Evolutionary conservation across 2,888 invertebrate species (phyloP).

Genomic region (Polyploca ridens): DNA sequence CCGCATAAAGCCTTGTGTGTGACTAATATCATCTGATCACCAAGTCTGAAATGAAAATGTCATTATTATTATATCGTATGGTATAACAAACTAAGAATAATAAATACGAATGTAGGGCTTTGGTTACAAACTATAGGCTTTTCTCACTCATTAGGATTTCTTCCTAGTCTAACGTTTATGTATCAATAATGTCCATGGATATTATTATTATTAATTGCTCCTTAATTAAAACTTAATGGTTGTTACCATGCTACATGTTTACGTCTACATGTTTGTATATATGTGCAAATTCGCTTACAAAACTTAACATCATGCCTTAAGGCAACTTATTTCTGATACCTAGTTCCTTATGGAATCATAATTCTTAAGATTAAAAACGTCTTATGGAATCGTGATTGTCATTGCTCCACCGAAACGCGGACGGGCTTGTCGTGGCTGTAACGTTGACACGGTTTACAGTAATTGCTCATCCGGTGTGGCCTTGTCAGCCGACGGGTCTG

Average conservation of each 20-base stretch:
- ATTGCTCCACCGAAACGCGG: slow-evolving; percentile 63
- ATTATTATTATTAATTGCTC: too few relatives aligned
- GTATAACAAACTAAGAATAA: not conserved
- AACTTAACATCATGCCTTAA: too few relatives aligned
- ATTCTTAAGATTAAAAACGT: not conserved
- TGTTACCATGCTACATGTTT: too few relatives aligned
- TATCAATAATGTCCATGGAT: too few relatives aligned
- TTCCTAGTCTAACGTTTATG: too few relatives aligned
- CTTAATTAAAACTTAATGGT: too few relatives aligned
- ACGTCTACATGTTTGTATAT: too few relatives aligned
- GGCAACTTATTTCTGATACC: too few relatives aligned
- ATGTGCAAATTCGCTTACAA: too few relatives aligned
- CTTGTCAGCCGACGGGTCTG: slow-evolving; percentile 49
- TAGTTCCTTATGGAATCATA: not conserved
- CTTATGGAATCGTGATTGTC: slow-evolving; percentile 49
- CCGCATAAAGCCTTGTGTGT: not conserved
- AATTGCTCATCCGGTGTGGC: slow-evolving; percentile 74
- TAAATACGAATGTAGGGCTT: not conserved
- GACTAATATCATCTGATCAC: not conserved
- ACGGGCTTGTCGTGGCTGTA: slow-evolving; percentile 64
- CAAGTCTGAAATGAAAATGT: not conserved
- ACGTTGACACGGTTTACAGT: slow-evolving; percentile 73
- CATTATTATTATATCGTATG: not conserved
- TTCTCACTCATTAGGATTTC: not conserved
- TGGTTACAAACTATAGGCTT: not conserved